Conservation (phyloP, 2,113 vertebrate species). For the Colossoma macropomum region DNA sequence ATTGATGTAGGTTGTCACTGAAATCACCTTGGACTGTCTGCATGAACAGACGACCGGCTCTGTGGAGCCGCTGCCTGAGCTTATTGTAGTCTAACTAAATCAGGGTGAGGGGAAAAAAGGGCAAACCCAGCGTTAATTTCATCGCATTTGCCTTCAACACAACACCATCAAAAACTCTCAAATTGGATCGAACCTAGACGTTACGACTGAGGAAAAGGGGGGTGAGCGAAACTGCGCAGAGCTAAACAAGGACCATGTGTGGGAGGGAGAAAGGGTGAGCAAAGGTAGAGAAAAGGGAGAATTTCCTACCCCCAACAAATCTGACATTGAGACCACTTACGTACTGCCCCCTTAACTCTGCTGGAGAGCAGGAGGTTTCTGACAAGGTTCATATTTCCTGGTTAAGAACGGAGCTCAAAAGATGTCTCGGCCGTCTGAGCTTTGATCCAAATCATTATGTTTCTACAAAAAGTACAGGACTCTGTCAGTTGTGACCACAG, state of each 20-base stretch:
- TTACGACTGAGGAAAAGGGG: not conserved
- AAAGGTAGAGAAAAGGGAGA: not conserved
- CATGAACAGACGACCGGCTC: constrained; percentile 12
- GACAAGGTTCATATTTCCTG: constrained; percentile 27
- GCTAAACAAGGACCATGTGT: constrained; percentile 51
- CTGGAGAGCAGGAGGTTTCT: not conserved
- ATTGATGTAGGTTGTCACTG: not conserved
- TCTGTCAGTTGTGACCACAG: not conserved
- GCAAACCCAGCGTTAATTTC: constrained; percentile 18
- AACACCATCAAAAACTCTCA: constrained; percentile 6
- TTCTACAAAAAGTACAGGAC: constrained; percentile 7
- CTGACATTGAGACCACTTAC: constrained; percentile 17
- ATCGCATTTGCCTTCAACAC: constrained; percentile 21
- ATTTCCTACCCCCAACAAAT: constrained; percentile 28
- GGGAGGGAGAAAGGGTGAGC: not conserved
- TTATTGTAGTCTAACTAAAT: constrained; percentile 26
- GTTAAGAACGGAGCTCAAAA: constrained; percentile 14
- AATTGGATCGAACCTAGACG: not conserved
- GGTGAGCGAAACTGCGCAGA: not conserved
- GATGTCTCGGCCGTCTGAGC: constrained; percentile 22
- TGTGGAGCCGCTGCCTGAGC: not conserved
- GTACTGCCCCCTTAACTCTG: not conserved
- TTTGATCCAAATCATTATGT: not conserved
- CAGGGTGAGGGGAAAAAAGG: constrained; percentile 17
- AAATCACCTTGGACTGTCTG: not conserved